Conservation (phyloP, 1,140 invertebrate species). For the Calephelis nemesis region DNA sequence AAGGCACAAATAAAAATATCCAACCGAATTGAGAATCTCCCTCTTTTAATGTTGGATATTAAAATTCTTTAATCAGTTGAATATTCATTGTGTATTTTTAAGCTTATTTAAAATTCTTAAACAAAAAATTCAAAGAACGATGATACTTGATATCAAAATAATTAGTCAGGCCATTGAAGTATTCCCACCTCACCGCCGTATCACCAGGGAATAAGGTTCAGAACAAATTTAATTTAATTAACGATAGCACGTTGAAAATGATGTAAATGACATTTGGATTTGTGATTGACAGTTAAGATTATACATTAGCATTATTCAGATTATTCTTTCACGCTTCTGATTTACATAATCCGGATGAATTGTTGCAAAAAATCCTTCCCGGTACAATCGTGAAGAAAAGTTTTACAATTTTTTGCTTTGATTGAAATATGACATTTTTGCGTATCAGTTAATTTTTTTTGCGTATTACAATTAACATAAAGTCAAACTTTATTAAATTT, state of each 20-base stretch:
- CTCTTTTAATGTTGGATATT: not conserved
- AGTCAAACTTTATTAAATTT: too few species aligned
- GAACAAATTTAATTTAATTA: not conserved
- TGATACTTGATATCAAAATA: conserved; percentile 17
- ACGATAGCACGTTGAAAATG: not conserved
- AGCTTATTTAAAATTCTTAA: conserved; percentile 1
- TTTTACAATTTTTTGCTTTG: conserved; percentile 19
- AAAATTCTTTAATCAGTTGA: not conserved
- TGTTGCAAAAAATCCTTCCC: conserved; percentile 27
- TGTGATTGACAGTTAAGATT: conserved; percentile 16
- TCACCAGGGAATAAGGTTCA: not conserved
- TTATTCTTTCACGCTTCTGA: conserved; percentile 46
- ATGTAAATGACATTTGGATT: conserved; percentile 8
- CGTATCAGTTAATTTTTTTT: too few species aligned
- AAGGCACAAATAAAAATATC: too few species aligned
- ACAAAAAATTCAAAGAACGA: conserved; percentile 11
- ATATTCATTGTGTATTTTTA: conserved; percentile 3
- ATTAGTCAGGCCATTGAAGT: not conserved
- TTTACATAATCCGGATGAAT: conserved; percentile 54
- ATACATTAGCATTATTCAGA: conserved; percentile 40
- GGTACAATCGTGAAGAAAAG: conserved; percentile 25
- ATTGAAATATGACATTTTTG: too few species aligned
- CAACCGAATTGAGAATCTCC: not conserved
- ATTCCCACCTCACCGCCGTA: not conserved
- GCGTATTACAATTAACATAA: too few species aligned